Evolutionary conservation across 2,113 vertebrate species (phyloP).

Genomic region (Asarcornis scutulata): DNA sequence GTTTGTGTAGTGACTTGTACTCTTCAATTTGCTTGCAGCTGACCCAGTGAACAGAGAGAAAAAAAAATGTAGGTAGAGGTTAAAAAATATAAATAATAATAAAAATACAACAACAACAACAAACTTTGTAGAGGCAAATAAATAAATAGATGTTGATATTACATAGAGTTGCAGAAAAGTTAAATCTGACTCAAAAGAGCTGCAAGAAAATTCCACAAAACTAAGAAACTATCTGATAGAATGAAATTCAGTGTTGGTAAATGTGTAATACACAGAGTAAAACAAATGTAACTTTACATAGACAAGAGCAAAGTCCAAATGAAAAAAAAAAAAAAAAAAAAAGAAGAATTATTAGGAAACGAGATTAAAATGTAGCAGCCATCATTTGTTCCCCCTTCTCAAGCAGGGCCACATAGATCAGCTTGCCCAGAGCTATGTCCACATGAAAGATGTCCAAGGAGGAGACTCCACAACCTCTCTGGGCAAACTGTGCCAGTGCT

Average conservation of each 20-base stretch:
- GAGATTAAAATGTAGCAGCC: neutral
- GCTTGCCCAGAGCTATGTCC: neutral
- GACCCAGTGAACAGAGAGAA: neutral
- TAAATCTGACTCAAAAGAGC: neutral
- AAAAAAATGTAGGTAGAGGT: too few species aligned
- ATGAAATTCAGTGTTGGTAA: neutral
- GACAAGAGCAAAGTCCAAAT: neutral
- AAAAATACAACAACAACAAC: too few species aligned
- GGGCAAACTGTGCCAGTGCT: neutral
- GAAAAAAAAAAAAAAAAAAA: neutral
- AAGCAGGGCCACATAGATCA: neutral
- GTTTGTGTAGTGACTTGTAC: neutral
- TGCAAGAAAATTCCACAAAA: neutral
- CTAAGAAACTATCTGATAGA: neutral
- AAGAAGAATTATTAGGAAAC: neutral
- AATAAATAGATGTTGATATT: neutral
- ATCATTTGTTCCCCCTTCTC: neutral
- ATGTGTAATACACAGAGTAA: neutral
- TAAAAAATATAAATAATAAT: too few species aligned
- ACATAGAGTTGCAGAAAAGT: neutral
- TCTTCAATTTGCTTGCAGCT: neutral
- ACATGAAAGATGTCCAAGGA: neutral
- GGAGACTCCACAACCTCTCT: neutral
- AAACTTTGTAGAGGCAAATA: too few species aligned
- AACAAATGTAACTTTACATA: neutral